A percentile compares a stretch with the other conserved stretches of the same genome.
Conservation (phyloP, 2,113 vertebrate species). For the Pithys albifrons region DNA sequence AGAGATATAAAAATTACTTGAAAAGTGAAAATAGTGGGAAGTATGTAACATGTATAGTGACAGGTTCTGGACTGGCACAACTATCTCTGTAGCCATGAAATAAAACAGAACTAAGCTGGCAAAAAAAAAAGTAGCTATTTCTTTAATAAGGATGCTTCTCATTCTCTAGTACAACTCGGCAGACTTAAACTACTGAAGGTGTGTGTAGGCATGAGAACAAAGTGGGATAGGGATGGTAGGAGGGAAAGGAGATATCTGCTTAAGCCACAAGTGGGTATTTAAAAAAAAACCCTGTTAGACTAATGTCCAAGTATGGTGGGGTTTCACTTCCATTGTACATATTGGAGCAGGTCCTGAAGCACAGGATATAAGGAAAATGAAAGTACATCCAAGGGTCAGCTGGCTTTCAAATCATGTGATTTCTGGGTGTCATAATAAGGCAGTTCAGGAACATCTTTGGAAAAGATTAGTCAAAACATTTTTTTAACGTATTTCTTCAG, state of each 20-base stretch:
- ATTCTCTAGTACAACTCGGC: background rate
- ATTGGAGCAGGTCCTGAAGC: background rate
- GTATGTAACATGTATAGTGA: background rate
- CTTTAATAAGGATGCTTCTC: background rate
- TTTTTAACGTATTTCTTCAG: background rate
- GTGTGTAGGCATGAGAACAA: background rate
- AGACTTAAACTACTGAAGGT: background rate
- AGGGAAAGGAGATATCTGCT: background rate
- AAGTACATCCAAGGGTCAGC: background rate
- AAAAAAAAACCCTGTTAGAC: background rate
- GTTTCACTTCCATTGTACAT: background rate
- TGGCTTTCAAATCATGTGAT: background rate
- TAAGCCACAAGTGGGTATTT: background rate
- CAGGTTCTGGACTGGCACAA: background rate
- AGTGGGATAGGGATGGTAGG: background rate
- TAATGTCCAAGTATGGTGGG: background rate
- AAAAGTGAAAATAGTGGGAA: background rate
- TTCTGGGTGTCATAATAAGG: background rate
- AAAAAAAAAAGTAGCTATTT: background rate
- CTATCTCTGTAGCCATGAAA: background rate
- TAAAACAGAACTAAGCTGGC: background rate
- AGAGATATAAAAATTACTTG: background rate
- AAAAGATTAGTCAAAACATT: background rate
- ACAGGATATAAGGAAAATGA: background rate
- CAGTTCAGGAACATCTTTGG: background rate